These are phyloP conservation scores for Acanthurus lineatus DNA, from an alignment of 2,797 vertebrate genomes.

Conservation along the genomic window DNA sequence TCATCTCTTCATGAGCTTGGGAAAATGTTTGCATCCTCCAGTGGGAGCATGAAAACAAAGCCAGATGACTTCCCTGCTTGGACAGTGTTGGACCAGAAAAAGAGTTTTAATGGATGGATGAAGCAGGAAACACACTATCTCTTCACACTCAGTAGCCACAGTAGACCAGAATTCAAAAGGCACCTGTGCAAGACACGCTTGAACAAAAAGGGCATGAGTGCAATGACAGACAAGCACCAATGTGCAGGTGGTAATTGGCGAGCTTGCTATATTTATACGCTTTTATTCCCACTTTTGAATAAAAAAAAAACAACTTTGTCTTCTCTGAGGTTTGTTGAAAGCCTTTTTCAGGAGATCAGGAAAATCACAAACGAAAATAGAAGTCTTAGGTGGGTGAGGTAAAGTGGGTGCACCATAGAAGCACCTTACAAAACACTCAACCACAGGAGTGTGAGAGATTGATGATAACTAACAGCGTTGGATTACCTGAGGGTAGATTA, in stretches of 20 bases:
- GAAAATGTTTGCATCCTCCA: too few species aligned
- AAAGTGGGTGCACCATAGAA: slow-evolving; percentile 15
- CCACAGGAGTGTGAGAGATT: slow-evolving; percentile 35
- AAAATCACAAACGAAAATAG: slow-evolving; percentile 23
- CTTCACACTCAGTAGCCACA: neutral
- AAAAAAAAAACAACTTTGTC: neutral
- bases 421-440: slow-evolving; percentile 19
- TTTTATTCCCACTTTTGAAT: slow-evolving; percentile 14
- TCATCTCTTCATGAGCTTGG: neutral
- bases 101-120: neutral
- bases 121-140: neutral
- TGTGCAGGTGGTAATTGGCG: slow-evolving; percentile 5
- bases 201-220: neutral
- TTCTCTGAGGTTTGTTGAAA: slow-evolving; percentile 29
- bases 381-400: slow-evolving; percentile 10
- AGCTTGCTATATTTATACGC: slow-evolving; percentile 31
- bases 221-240: neutral
- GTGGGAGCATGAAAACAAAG: too few species aligned
- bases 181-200: neutral
- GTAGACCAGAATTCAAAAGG: neutral
- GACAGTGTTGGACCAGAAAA: too few species aligned
- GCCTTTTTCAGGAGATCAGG: slow-evolving; percentile 9
- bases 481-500: slow-evolving; percentile 54
- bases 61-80: too few species aligned
- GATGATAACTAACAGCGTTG: slow-evolving; percentile 55